A percentile compares a stretch with the other conserved stretches of the same genome.
Conservation (phyloP, 2,797 vertebrate genomes). For the Macropus fuliginosus region DNA sequence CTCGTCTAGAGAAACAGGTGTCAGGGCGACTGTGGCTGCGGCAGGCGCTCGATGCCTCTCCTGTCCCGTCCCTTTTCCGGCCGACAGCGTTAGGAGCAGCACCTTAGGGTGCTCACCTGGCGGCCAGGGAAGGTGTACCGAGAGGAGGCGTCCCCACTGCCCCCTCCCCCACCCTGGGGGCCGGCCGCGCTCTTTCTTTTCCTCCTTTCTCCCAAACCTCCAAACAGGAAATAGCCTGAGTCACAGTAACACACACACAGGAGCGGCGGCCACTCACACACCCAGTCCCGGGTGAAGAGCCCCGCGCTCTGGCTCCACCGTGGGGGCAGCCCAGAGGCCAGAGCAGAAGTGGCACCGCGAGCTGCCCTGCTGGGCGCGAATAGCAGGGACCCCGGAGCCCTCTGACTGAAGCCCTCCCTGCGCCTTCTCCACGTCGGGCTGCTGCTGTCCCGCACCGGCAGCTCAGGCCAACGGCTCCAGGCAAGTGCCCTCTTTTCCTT, state of each 20-base stretch:
- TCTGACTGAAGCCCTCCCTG: neutral
- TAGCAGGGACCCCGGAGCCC: neutral
- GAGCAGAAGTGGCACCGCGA: neutral
- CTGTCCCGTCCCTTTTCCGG: neutral
- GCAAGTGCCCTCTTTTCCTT: conserved; percentile 55
- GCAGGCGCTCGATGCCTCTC: neutral
- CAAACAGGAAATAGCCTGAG: conserved; percentile 80
- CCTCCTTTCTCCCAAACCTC: conserved; percentile 44
- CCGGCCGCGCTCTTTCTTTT: neutral
- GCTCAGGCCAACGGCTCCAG: conserved; percentile 45
- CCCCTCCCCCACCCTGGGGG: conserved; percentile 22
- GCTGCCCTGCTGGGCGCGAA: neutral
- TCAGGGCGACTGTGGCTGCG: neutral
- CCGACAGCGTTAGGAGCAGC: neutral
- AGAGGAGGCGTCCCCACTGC: neutral
- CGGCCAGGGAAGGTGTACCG: neutral
- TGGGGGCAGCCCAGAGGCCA: neutral
- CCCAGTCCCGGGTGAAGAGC: conserved; percentile 51
- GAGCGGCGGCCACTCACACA: conserved; percentile 50
- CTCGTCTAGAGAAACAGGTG: conserved; percentile 40
- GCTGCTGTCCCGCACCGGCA: neutral
- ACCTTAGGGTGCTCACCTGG: conserved; percentile 33
- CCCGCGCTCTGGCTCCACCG: conserved; percentile 18
- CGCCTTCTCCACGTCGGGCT: neutral
- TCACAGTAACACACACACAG: conserved; percentile 63